Base-by-base conservation (phyloP, 2,888 invertebrate genomes). In the Eueremaeus valkanovi region DNA sequence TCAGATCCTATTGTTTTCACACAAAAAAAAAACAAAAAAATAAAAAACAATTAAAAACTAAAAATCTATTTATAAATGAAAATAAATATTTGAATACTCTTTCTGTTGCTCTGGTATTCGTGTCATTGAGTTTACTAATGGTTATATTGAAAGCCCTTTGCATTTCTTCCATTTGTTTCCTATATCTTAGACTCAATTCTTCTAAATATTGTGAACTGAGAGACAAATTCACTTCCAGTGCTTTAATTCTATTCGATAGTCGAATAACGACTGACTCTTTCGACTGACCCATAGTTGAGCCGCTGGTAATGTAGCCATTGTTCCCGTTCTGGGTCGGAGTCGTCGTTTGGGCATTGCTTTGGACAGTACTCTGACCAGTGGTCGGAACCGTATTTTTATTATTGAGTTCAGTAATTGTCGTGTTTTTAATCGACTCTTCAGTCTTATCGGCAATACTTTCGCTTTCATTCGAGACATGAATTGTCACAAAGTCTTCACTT, bases 211-310 rank as follows among this genome's bases (percentile, higher is more conserved):
- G 95, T 77, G 93, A 92, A 79, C 95, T 96, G 55, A 99, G 87
- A 18, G 96, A 95, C 90, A 99, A 93, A 85, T 99, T 99, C 80
- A 93, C 88, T 85, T 99, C 99, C 80, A 99, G 87, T 73, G 92
- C 90, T 90, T 95, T 95, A 76, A 99, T 94, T 82, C 96, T 89
- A 84, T 98, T 99, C 76, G 93, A 94, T 76, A 99, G 87, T 79
- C 97, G 87, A 82, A 98, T 88, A 83, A 99, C 95, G n/a, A 97
- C 93, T 11, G 95, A 94, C 84, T 97, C 96, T 81, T 95, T 94
- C 3, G 78, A 73, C 82, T 92, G 92, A 76, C 80, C 84, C 27
- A 82, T 77, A 21, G 18, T 24, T 5, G 75, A 75, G 21, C 75
- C 72, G 1, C 24, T 74, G 42, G 18, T 68, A 1, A 33, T 16